Base-by-base conservation (phyloP, 2,113 vertebrate species). In the Myotis yumanensis region DNA sequence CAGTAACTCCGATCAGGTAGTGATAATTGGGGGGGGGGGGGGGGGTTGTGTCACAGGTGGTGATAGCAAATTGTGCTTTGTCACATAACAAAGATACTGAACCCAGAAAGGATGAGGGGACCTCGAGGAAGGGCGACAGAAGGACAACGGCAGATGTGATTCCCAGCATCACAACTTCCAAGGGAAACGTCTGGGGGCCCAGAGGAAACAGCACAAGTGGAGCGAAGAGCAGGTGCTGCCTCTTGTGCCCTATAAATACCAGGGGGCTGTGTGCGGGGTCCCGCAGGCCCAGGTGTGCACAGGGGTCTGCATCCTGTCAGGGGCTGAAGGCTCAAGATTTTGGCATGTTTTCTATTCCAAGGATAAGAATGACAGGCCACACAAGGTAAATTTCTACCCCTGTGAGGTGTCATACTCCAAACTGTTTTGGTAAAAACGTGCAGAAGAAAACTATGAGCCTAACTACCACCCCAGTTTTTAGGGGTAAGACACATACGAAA, bases 21-120 rank as follows among this genome's bases (percentile, higher is more conserved):
- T 51, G 84, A 66, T 9, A 30, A 28, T 18, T 15, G 84, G 28
- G 40, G 11, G 25, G 57, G 57, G 32, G 43, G 10, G 22, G 48
- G 48, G 4, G 12, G 48, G 14, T 3, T 3, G 12, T 11, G n/a
- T 25, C 30, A 14, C 0, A 2, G 68, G 82, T 20, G 20, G 12
- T 80, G 75, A 69, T 4, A 40, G n/a, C 8, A 28, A 96, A 92
- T 46, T 95, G 95, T 96, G 95, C 97, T 96, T 95, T 91, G 96
- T 96, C 89, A 95, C 96, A 96, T 52, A 79, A 91, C 40, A 37
- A 90, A 91, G 48, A 89, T 15, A 25, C 68, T 23, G 37, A 69
- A 32, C 76, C 88, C 46, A 59, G 25, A 52, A 68, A 73, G 84
- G 73, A 66, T 2, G 18, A 48, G 75, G 72, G 28, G 28, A 59